Evolutionary conservation across 2,888 invertebrate species (phyloP).

Genomic region (Chrysodeixis includens): DNA sequence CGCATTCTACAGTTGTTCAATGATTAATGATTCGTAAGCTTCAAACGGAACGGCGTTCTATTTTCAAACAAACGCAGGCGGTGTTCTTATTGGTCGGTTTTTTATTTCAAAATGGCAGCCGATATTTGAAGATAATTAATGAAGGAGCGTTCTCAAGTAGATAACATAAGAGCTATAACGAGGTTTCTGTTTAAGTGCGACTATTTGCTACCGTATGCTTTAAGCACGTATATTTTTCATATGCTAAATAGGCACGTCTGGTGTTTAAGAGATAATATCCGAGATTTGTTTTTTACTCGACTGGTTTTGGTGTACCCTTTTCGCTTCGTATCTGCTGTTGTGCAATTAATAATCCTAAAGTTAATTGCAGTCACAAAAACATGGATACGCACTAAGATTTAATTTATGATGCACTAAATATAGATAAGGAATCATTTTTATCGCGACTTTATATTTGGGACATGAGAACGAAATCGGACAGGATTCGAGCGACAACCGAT

Average conservation of each 20-base stretch:
- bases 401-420: background rate
- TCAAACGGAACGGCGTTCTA: constrained; percentile 76
- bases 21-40: constrained; percentile 84
- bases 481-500: background rate
- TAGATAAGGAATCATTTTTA: background rate
- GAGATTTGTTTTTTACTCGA: constrained; percentile 45
- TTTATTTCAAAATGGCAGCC: constrained; percentile 84
- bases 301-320: constrained; percentile 35
- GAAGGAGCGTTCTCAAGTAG: constrained; percentile 75
- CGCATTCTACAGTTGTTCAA: constrained; percentile 63
- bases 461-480: background rate
- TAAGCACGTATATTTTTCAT: constrained; percentile 78
- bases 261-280: constrained; percentile 56
- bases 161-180: constrained; percentile 73
- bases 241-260: constrained; percentile 75
- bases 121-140: constrained; percentile 85
- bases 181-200: constrained; percentile 74
- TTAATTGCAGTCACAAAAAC: constrained; percentile 19
- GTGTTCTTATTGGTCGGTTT: constrained; percentile 77
- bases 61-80: constrained; percentile 77
- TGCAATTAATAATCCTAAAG: constrained; percentile 27
- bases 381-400: constrained; percentile 5
- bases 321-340: constrained; percentile 21
- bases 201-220: constrained; percentile 75
- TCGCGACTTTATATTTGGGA: background rate